Base-by-base conservation (phyloP, 1,140 invertebrate species). In the Brachionus plicatilis region DNA sequence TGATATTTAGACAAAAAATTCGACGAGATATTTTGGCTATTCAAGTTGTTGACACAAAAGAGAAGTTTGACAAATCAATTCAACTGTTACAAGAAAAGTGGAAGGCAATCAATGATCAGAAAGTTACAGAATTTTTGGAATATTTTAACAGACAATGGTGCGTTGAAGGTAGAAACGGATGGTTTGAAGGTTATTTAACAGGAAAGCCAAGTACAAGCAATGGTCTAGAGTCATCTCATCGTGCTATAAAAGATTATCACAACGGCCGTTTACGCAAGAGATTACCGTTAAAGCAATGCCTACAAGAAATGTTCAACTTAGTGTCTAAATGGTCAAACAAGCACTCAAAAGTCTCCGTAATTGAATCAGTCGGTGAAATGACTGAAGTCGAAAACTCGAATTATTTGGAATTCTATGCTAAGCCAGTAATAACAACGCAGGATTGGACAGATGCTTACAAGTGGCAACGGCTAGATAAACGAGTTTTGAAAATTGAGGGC, bases 361-460 rank as follows among this genome's bases (percentile, higher is more conserved):
- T 29, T 29, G 65, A 68, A 14, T 68, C 65, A 68, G 27, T 29
- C 12, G 27, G 27, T 33, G 27, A 14, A 68, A 29, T 33, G 29
- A 68, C 20, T 14, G 65, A 68, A 68, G 27, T 33, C 29, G 20
- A 29, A 29, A 68, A 68, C 65, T 24, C 65, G 12, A 68, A 68
- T 68, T 68, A 29, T 29, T 24, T 29, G 27, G 65, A 68, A 33
- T 68, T 68, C 27, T 14, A 68, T 14, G 29, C 65, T 29, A 68
- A 68, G 65, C 65, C 65, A 14, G 29, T 68, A 14, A 68, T 68
- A 29, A 29, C 65, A 29, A 68, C 65, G 29, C 24, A 68, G 29
- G 65, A 68, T 33, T 68, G 65, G 65, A 68, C 65, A 29, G 65
- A 68, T 68, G 65, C 65, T 68, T n/a, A n/a, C n/a, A n/a, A n/a